These are phyloP conservation scores for Caenorhabditis sp. DNA, from an alignment of 2,888 invertebrate species.

Conservation along the genomic window DNA sequence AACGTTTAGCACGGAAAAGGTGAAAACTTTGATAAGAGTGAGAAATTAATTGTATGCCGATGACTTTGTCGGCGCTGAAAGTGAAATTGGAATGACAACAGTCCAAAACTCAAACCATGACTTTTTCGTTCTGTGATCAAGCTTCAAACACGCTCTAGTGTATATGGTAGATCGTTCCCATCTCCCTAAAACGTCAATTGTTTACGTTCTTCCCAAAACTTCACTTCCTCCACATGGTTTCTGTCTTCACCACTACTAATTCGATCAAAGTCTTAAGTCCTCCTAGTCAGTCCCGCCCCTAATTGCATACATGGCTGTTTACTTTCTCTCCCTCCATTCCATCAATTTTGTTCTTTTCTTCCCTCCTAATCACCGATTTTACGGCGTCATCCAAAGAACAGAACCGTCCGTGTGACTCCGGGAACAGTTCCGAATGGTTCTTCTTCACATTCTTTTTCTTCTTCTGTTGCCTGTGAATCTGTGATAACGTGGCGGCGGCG, in stretches of 20 bases:
- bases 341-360: constrained; percentile 16
- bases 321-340: not conserved
- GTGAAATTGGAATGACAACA: not conserved
- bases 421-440: constrained; percentile 14
- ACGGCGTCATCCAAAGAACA: constrained; percentile 15
- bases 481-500: constrained; percentile 25
- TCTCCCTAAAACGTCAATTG: not conserved
- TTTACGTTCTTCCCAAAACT: too few relatives aligned
- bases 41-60: constrained; percentile 30
- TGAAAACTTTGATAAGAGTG: constrained; percentile 8
- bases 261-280: constrained; percentile 26
- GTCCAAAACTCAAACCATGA: constrained; percentile 46
- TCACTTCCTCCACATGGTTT: not conserved
- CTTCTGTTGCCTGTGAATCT: not conserved
- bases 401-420: constrained; percentile 23
- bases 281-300: not conserved
- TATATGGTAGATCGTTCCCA: too few relatives aligned
- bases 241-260: constrained; percentile 11
- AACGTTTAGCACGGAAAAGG: constrained; percentile 3
- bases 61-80: constrained; percentile 25
- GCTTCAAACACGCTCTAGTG: not conserved
- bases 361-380: constrained; percentile 6
- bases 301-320: constrained; percentile 19
- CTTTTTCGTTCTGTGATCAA: not conserved
- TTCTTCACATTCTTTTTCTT: too few relatives aligned